These are phyloP conservation scores for Papilio gigon DNA, from an alignment of 2,888 invertebrate genomes.

Conservation along the genomic window DNA sequence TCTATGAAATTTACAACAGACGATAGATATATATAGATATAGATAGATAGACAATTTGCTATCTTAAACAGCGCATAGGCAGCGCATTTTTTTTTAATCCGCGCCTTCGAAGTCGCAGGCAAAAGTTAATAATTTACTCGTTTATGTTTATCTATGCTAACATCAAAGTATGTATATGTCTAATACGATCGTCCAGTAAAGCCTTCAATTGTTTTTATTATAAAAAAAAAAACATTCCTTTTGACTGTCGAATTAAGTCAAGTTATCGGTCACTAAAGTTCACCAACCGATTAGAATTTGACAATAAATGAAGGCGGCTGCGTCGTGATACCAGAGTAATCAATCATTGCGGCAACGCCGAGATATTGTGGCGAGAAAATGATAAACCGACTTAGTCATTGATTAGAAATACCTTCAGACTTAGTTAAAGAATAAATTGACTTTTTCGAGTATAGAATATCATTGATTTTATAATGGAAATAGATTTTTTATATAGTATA, in stretches of 20 bases:
- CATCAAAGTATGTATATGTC: not conserved
- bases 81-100: too few relatives aligned
- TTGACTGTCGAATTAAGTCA: conserved; percentile 7
- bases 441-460: not conserved
- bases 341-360: conserved; percentile 1
- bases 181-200: not conserved
- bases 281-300: conserved; percentile 21
- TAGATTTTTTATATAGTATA: too few relatives aligned
- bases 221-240: not conserved
- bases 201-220: not conserved
- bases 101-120: too few relatives aligned
- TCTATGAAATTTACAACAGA: too few relatives aligned
- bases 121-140: too few relatives aligned
- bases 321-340: not conserved
- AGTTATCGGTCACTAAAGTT: conserved; percentile 16
- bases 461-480: too few relatives aligned
- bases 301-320: conserved; percentile 18
- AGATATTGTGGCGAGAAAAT: conserved; percentile 2
- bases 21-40: too few relatives aligned
- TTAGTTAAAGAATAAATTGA: not conserved
- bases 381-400: conserved; percentile 2
- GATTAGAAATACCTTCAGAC: not conserved
- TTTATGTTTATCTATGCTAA: too few relatives aligned
- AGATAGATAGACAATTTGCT: too few relatives aligned
- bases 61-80: too few relatives aligned